Evolutionary conservation across 2,113 vertebrate species (phyloP), one percentile per base, ranked within the genome.

Genomic region (Himantopus leucocephalus): DNA sequence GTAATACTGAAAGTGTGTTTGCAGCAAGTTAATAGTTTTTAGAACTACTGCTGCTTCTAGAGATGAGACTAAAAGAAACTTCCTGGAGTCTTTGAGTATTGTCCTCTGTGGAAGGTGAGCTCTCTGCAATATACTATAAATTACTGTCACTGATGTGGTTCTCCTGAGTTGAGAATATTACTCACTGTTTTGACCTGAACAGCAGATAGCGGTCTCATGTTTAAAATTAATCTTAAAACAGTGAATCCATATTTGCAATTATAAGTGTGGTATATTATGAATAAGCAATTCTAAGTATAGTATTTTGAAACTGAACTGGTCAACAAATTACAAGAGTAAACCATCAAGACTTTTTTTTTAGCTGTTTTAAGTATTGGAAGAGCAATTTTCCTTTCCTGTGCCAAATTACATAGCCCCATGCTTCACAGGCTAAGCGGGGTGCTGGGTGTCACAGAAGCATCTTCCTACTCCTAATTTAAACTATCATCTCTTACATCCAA

Each of bases 111-210:
- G 47, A 17, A 5, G 39, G 5, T 1, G 21, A 59, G 60, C 68
- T 27, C 50, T 16, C 82, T 16, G 53, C 90, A n/a, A 6, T 1
- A 2, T 1, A 1, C 50, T 12, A 2, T 11, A 5, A 19, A 23
- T n/a, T 11, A 18, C n/a, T 23, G 5, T 5, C 41, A 34, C 55
- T 20, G 26, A 19, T 12, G 27, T 13, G 23, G 30, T 24, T 75
- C 41, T 75, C 37, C 26, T 0, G 7, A 14, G 20, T 21, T 29
- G 39, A 26, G 24, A 35, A 0, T 14, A 17, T 8, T 72, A 14
- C 23, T 59, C 41, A 4, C 0, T 0, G 21, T 34, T 67, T 30
- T 32, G 15, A 73, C 3, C 45, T n/a, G 18, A 32, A 13, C 39
- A 48, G 74, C 75, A 58, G 27, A 2, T 1, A 26, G 24, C 2